Evolutionary conservation across 2,888 invertebrate genomes (phyloP).

Genomic region (Scrobipalpa atriplicella): DNA sequence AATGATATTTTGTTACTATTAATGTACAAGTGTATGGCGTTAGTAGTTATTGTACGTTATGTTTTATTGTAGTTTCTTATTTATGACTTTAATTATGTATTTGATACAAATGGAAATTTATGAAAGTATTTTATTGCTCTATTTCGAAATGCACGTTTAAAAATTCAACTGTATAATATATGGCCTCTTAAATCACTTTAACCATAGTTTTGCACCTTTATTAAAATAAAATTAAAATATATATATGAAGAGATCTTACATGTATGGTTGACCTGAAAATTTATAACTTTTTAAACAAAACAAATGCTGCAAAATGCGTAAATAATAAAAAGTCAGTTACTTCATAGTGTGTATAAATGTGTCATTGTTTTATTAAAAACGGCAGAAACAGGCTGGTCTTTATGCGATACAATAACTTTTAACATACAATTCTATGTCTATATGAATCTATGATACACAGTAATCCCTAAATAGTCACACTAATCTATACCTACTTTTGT

Average conservation of each 20-base stretch:
- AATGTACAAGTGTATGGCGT: conserved; percentile 42
- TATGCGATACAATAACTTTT: conserved; percentile 33
- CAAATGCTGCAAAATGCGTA: conserved; percentile 15
- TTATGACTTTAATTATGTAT: conserved; percentile 10
- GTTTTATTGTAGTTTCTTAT: conserved; percentile 14
- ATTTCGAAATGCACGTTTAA: conserved; percentile 37
- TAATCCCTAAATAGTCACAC: conserved; percentile 70
- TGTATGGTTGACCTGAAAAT: conserved; percentile 36
- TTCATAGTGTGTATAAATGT: neutral
- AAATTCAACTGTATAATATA: conserved; percentile 38
- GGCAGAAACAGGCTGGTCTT: conserved; percentile 19
- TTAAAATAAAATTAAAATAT: conserved; percentile 39
- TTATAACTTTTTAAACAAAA: neutral
- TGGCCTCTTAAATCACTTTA: conserved; percentile 76
- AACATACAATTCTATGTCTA: conserved; percentile 40
- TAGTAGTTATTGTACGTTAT: conserved; percentile 40
- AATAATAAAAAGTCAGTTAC: conserved; percentile 11
- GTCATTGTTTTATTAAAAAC: conserved; percentile 22
- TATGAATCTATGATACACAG: conserved; percentile 65
- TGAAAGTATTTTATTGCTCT: conserved; percentile 27
- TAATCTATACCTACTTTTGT: conserved; percentile 75
- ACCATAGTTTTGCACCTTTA: conserved; percentile 53
- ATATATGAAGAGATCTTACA: conserved; percentile 41
- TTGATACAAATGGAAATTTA: neutral
- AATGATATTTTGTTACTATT: conserved; percentile 37